phyloP scores from a whole-genome alignment of 2,888 invertebrate genomes.

The Gastrophysa polygoni region DNA sequence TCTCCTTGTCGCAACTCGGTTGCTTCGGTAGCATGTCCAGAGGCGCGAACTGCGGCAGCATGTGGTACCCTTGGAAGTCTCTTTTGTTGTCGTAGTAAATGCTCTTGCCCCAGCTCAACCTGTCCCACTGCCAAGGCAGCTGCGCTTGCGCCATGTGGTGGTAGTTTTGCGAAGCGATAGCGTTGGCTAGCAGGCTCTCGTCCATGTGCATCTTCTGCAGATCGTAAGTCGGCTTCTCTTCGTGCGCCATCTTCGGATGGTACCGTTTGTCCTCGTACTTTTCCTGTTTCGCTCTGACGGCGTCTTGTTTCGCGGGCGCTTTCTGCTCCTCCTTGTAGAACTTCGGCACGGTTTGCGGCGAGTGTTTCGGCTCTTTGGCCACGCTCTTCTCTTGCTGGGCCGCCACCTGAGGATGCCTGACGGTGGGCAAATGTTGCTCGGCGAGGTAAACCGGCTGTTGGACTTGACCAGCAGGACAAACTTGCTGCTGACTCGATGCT shows the following conservation, averaged over 20 bases:
- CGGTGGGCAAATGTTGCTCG: not conserved
- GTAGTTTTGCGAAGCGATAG: slow-evolving; percentile 69
- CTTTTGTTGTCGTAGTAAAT: slow-evolving; percentile 62
- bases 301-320: slow-evolving; percentile 55
- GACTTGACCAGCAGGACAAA: not conserved
- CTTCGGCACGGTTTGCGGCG: slow-evolving; percentile 60
- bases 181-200: slow-evolving; percentile 63
- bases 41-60: slow-evolving; percentile 52
- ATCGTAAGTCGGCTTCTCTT: slow-evolving; percentile 48
- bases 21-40: slow-evolving; percentile 54
- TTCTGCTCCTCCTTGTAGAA: slow-evolving; percentile 58
- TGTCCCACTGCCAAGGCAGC: slow-evolving; percentile 69
- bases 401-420: not conserved
- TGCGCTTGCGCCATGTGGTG: slow-evolving; percentile 65
- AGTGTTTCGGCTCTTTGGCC: slow-evolving; percentile 34
- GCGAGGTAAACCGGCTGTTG: not conserved
- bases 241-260: slow-evolving; percentile 37
- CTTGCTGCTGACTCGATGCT: not conserved
- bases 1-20: slow-evolving; percentile 50
- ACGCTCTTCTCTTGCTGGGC: not conserved
- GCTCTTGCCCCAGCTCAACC: slow-evolving; percentile 65
- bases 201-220: slow-evolving; percentile 51
- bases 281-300: slow-evolving; percentile 53
- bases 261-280: slow-evolving; percentile 57
- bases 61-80: slow-evolving; percentile 52